A percentile compares a stretch with the other conserved stretches of the same genome.
These are phyloP conservation scores for Regulus satrapa DNA, from an alignment of 2,113 vertebrate genomes.

Conservation along the genomic window DNA sequence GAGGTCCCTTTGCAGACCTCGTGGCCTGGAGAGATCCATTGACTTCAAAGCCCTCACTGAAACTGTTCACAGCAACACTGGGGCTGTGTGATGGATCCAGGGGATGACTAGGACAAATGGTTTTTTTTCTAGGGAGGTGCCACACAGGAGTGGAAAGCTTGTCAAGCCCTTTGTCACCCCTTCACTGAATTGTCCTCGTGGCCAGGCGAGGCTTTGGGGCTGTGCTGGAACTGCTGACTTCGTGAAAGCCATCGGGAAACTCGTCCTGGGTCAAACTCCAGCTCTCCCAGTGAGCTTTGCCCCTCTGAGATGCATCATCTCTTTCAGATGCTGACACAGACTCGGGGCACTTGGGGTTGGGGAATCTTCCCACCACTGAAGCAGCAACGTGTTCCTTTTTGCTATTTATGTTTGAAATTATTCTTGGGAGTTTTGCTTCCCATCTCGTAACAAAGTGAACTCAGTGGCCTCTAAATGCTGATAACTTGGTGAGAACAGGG, in stretches of 20 bases:
- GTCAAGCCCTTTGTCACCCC: background rate
- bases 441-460: background rate
- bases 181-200: rapidly evolving
- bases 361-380: background rate
- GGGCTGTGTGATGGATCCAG: background rate
- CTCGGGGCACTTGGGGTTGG: background rate
- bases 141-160: background rate
- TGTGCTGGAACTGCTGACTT: background rate
- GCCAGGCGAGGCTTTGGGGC: background rate
- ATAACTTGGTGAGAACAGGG: background rate
- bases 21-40: background rate
- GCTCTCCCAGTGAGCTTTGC: background rate
- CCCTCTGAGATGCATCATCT: background rate
- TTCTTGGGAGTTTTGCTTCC: background rate
- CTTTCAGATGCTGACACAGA: background rate
- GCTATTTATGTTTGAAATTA: background rate
- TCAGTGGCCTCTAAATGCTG: background rate
- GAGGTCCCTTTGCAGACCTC: background rate
- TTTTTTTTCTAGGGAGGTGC: background rate
- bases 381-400: background rate
- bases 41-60: background rate
- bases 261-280: background rate
- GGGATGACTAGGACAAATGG: background rate
- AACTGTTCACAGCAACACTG: background rate
- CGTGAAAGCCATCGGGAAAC: background rate